Percentiles rank a stretch among this genome's conserved stretches.
Evolutionary conservation across 2,888 invertebrate genomes (phyloP).

Genomic region (Drosophila nigricruria): DNA sequence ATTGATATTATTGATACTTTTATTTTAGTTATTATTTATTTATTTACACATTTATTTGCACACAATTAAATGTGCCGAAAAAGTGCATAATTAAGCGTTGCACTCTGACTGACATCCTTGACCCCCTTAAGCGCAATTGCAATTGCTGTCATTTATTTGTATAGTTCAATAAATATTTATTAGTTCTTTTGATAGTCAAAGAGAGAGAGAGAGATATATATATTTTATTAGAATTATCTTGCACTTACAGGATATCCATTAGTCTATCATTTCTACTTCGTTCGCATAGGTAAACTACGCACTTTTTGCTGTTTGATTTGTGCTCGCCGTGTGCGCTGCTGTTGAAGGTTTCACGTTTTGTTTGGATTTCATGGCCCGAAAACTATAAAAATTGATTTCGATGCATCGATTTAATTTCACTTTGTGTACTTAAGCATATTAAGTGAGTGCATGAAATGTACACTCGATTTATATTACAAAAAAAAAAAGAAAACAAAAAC

Average conservation of each 20-base stretch:
- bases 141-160: background rate
- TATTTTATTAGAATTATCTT: too few species aligned
- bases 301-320: conserved; percentile 36
- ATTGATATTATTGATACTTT: conserved; percentile 45
- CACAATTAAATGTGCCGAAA: background rate
- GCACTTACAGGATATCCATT: background rate
- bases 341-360: conserved; percentile 66
- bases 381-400: conserved; percentile 61
- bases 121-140: background rate
- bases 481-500: background rate
- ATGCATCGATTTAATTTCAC: conserved; percentile 49
- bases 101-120: background rate
- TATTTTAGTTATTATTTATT: conserved; percentile 22
- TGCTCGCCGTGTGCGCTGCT: conserved; percentile 31
- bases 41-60: conserved; percentile 8
- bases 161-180: background rate
- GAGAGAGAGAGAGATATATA: too few species aligned
- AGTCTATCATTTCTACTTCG: background rate
- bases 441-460: conserved; percentile 36
- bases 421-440: conserved; percentile 59
- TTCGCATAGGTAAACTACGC: background rate
- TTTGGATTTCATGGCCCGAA: conserved; percentile 67
- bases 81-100: background rate
- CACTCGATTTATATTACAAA: conserved; percentile 1
- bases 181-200: background rate